Conservation (phyloP, 1,140 invertebrate genomes). For the Hypothenemus hampei region DNA sequence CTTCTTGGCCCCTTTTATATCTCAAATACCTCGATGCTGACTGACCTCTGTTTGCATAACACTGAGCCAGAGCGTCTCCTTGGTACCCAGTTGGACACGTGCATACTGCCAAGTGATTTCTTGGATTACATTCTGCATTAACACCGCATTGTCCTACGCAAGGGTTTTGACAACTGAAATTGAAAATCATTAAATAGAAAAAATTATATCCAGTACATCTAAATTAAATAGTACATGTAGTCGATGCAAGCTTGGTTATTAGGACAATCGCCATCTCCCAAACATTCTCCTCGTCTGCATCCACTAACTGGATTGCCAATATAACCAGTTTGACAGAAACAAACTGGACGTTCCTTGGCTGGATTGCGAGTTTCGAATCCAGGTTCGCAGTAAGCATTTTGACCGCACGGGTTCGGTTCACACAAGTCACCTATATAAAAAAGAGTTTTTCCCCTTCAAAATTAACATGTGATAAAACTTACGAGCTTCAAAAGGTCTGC, state of each 20-base stretch:
- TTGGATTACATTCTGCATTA: conserved; percentile 64
- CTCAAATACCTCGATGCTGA: conserved; percentile 25
- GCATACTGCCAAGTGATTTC: conserved; percentile 79
- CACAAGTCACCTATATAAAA: conserved; percentile 68
- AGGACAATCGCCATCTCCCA: conserved; percentile 65
- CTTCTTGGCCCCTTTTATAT: conserved; percentile 18
- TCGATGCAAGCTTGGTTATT: conserved; percentile 69
- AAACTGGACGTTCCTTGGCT: conserved; percentile 71
- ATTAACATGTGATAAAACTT: conserved; percentile 40
- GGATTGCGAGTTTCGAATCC: conserved; percentile 70
- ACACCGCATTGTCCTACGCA: conserved; percentile 74
- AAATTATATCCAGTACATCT: too few species aligned
- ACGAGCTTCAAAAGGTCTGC: conserved; percentile 73
- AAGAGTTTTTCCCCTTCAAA: too few species aligned
- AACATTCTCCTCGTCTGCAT: conserved; percentile 71
- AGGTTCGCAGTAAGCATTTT: conserved; percentile 74
- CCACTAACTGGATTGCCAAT: conserved; percentile 70
- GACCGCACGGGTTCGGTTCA: conserved; percentile 78
- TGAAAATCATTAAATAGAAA: neutral
- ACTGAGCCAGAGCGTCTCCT: conserved; percentile 69
- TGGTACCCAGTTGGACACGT: conserved; percentile 75
- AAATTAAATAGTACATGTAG: conserved; percentile 46
- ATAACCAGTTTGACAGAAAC: conserved; percentile 73
- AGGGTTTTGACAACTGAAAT: conserved; percentile 52
- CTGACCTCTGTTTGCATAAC: conserved; percentile 38